phyloP scores from a whole-genome alignment of 1,140 invertebrate species.

The Frieseomelitta varia region DNA sequence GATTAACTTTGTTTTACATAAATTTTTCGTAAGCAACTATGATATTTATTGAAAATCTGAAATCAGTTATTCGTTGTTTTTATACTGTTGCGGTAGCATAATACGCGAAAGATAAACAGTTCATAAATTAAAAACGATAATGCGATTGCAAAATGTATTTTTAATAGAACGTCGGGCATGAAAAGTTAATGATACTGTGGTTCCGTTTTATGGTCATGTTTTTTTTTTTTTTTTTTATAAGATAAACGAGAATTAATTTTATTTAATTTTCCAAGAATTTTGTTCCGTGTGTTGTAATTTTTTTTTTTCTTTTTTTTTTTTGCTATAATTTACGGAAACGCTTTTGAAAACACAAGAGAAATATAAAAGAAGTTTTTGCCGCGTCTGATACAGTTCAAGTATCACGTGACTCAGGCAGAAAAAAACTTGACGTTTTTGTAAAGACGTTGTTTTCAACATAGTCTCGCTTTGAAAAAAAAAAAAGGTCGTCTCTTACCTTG shows the following conservation, averaged over 20 bases:
- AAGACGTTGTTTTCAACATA: background rate
- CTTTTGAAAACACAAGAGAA: background rate
- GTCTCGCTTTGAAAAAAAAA: background rate
- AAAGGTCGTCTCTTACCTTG: background rate
- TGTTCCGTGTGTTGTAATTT: background rate
- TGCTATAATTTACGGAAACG: background rate
- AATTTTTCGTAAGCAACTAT: background rate
- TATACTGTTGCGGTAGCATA: background rate
- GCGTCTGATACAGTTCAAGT: too few relatives aligned
- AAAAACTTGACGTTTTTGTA: conserved; percentile 1
- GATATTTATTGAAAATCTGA: conserved; percentile 36
- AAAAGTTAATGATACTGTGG: conserved; percentile 2
- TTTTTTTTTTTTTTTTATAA: background rate
- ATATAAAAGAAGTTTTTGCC: background rate
- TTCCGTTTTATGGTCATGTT: background rate
- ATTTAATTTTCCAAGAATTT: background rate
- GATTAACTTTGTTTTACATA: background rate
- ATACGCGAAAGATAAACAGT: conserved; percentile 9
- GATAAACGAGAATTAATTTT: background rate
- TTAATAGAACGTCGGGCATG: background rate
- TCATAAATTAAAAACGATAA: conserved; percentile 40
- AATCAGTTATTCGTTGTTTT: conserved; percentile 20
- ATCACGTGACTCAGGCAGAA: background rate
- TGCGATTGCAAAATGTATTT: conserved; percentile 38
- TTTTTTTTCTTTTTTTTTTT: background rate